Evolutionary conservation across 2,888 invertebrate species (phyloP).

Genomic region (Andrena camellia): DNA sequence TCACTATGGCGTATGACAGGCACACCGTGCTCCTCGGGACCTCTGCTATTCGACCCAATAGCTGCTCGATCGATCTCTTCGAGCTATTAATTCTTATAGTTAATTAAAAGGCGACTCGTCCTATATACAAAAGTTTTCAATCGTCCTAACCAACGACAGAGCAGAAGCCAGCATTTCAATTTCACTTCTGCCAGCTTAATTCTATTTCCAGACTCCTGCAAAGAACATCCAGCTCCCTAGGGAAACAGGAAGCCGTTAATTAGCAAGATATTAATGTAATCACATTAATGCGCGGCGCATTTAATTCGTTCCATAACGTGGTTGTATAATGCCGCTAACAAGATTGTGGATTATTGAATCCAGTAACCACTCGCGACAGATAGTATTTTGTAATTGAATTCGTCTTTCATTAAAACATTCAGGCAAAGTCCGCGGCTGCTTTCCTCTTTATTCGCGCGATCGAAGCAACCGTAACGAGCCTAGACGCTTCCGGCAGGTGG

Average conservation of each 20-base stretch:
- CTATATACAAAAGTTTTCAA: not conserved
- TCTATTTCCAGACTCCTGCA: not conserved
- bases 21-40: conserved; percentile 17
- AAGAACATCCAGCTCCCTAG: not conserved
- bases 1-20: conserved; percentile 34
- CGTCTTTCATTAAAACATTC: conserved; percentile 17
- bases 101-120: not conserved
- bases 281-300: conserved; percentile 25
- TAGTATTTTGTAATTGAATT: conserved; percentile 40
- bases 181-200: not conserved
- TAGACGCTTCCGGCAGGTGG: not conserved
- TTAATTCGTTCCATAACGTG: conserved; percentile 35
- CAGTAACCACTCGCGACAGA: conserved; percentile 33
- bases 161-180: not conserved
- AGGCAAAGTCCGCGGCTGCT: not conserved
- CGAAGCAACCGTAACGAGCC: not conserved
- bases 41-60: conserved; percentile 5
- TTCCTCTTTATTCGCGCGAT: not conserved
- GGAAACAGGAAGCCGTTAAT: not conserved
- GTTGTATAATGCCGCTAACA: not conserved
- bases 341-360: conserved; percentile 27
- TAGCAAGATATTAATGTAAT: conserved; percentile 50
- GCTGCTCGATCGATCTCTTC: conserved; percentile 54
- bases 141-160: not conserved
- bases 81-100: no score